phyloP scores from a whole-genome alignment of 1,140 invertebrate genomes.

The Cherax quadricarinatus region DNA sequence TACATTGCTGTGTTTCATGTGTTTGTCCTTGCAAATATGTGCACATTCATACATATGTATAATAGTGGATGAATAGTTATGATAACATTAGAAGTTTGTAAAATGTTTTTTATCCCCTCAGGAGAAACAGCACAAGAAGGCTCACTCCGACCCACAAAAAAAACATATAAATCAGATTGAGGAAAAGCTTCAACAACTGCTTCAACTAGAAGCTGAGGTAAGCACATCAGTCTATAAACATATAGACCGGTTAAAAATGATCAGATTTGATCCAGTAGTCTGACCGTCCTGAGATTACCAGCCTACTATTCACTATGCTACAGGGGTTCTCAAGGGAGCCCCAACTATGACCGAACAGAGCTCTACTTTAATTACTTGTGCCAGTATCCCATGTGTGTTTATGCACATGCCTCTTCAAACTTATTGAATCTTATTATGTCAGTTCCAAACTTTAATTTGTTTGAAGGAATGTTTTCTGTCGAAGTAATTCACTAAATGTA shows the following conservation, averaged over 20 bases:
- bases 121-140: not conserved
- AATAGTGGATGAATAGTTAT: not conserved
- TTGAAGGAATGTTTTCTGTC: too few relatives aligned
- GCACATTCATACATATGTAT: not conserved
- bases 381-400: too few relatives aligned
- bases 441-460: too few relatives aligned
- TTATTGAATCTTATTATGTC: too few relatives aligned
- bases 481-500: too few relatives aligned
- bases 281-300: too few relatives aligned
- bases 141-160: not conserved
- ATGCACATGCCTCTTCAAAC: too few relatives aligned
- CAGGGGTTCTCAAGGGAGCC: too few relatives aligned
- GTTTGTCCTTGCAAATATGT: not conserved
- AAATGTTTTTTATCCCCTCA: not conserved
- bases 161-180: conserved; percentile 5
- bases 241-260: not conserved
- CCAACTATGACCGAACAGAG: too few relatives aligned
- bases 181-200: conserved; percentile 1
- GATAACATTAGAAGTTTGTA: not conserved
- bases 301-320: too few relatives aligned
- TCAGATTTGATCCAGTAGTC: not conserved
- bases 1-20: not conserved
- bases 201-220: conserved; percentile 25
- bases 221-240: not conserved
- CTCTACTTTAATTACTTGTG: too few relatives aligned